Evolutionary conservation across 2,888 invertebrate species (phyloP), one percentile per base, ranked within the genome.

Genomic region (Autographa gamma): DNA sequence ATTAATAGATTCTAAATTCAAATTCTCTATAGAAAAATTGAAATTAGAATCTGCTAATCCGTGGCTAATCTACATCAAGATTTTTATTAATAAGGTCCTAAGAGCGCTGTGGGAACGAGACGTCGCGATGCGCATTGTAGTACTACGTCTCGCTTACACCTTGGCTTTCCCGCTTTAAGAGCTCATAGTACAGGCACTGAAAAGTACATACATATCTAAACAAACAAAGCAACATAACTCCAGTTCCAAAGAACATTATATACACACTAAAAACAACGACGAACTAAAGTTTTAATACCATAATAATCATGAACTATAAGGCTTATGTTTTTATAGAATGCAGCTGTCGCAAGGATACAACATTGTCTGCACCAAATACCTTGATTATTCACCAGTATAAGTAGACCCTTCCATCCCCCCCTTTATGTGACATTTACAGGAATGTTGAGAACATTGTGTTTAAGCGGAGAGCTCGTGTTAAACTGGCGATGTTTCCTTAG

Each of bases 341-440:
- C 79, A 83, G 80, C 77, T 73, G 77, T 77, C 66, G 69, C 80
- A 74, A 81, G 71, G 63, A 76, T 69, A 58, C 77, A 77, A 81
- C 80, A 69, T 63, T 80, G 77, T 78, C 71, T 63, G 65, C 65
- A 66, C 60, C 79, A 65, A 83, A 83, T 82, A 66, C 62, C 73
- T 58, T 25, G 52, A 60, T 16, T 56, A 59, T 60, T 25, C 3
- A 67, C 87, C 77, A 71, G 38, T 25, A 25, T 72, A 73, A 18
- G 59, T 19, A 69, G 83, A 69, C n/a, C 85, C 69, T 13, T 68
- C 54, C 25, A 56, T 7, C 52, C 32, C 58, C 56, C 41, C 38
- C 25, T 58, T 43, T 7, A 14, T 62, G 34, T 13, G 32, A 32
- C 18, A 52, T 54, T 59, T 19, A 34, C 43, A 43, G 34, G 19